Conservation (phyloP, 2,888 invertebrate genomes). For the Drosophila kambysellisi region DNA sequence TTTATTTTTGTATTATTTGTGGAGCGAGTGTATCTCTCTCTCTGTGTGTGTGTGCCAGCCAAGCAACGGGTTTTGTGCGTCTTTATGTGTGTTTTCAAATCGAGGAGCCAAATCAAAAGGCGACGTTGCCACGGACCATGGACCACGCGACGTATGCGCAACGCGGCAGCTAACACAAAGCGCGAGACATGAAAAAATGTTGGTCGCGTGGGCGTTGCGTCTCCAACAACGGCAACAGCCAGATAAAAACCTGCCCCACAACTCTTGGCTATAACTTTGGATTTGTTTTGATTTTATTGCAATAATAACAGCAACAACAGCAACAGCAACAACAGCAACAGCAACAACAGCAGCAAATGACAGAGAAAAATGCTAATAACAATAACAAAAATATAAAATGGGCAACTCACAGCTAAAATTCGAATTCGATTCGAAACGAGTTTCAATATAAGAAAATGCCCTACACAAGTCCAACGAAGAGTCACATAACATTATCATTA, state of each 20-base stretch:
- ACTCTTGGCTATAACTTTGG: slow-evolving; percentile 77
- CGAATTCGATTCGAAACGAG: slow-evolving; percentile 64
- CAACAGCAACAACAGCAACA: slow-evolving; percentile 43
- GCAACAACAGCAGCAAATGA: slow-evolving; percentile 57
- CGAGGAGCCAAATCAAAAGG: slow-evolving; percentile 57
- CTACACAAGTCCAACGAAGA: slow-evolving; percentile 41
- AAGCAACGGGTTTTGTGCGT: slow-evolving; percentile 59
- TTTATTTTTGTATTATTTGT: slow-evolving; percentile 48
- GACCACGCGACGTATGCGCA: slow-evolving; percentile 78
- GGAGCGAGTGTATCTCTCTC: neutral
- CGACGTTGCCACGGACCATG: slow-evolving; percentile 53
- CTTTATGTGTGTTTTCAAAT: slow-evolving; percentile 60
- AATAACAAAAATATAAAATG: slow-evolving; percentile 69
- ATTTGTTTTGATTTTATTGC: slow-evolving; percentile 73
- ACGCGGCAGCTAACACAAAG: slow-evolving; percentile 50
- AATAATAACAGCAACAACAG: slow-evolving; percentile 46
- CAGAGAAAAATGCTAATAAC: slow-evolving; percentile 77
- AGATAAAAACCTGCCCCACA: slow-evolving; percentile 72
- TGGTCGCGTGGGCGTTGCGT: slow-evolving; percentile 80
- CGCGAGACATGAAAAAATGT: slow-evolving; percentile 76
- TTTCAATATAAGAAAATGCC: slow-evolving; percentile 49
- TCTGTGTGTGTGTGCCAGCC: slow-evolving; percentile 4
- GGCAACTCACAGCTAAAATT: slow-evolving; percentile 52
- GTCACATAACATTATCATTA: slow-evolving; percentile 40
- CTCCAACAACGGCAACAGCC: slow-evolving; percentile 53